Base-by-base conservation (phyloP, 1,140 invertebrate genomes). In the Drosophila pallidifrons region DNA sequence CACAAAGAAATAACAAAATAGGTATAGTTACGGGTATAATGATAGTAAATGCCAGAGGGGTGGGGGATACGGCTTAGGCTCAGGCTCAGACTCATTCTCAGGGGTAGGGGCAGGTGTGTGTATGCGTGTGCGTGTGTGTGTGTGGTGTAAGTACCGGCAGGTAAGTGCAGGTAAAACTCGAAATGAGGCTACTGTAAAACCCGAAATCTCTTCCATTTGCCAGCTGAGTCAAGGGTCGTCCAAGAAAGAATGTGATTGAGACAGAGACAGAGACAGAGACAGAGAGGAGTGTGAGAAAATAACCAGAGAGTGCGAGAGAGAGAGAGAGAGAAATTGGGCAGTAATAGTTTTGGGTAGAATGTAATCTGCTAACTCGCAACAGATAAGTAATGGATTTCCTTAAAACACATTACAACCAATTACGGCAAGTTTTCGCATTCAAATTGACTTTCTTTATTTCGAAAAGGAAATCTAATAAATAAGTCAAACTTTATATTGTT, bases 81-180 rank as follows among this genome's bases (percentile, higher is more conserved):
- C 32, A 25, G 52, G 3, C 0, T 8, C 16, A 55, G 52, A 7
- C 30, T 6, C 10, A 55, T 30, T 5, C n/a, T n/a, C 7, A 38
- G 52, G 25, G 25, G 51, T 32, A 52, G 51, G 43, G 43, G 35
- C 43, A 46, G 43, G 46, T 47, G 46, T 47, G 46, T 47, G 13
- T 20, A 13, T 16, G 46, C 5, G 7, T 4, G 46, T 47, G 15
- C 4, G 46, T 47, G n/a, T 45, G 43, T 45, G 43, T 45, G 43
- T 45, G 43, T 5, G 43, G n/a, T 11, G 28, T 32, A 28, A 30
- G 47, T 58, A 6, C 51, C 11, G 3, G 47, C 61, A 64, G 61
- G 61, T 64, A 64, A 43, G 11, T 63, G 20, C 67, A 70, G 67
- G 67, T 70, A 70, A 28, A 5, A 67, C 11, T 3, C 1, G 0